Evolutionary conservation across 2,797 vertebrate genomes (phyloP), one percentile per base, ranked within the genome.

Genomic region (Coluber constrictor): DNA sequence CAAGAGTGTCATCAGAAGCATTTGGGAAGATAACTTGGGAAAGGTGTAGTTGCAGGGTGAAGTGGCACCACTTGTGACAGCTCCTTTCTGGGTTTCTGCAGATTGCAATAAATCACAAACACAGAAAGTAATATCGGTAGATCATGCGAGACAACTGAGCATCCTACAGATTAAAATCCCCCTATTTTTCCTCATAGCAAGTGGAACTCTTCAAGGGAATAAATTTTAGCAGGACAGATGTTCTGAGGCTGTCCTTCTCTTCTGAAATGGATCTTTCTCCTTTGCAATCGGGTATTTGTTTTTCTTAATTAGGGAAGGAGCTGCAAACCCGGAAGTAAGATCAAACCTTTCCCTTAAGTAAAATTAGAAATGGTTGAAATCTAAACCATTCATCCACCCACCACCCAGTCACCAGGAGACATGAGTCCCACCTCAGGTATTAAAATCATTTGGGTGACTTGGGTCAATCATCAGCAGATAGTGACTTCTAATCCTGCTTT

Each of bases 221-320:
- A 87, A 54, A 2, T 23, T 86, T 89, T 92, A 60, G 1, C 63
- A 54, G 74, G 43, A 92, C 10, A 43, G 1, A 8, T 61, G 37
- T 47, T 92, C 0, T 13, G 37, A 2, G 0, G 3, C 54, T 88
- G 92, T 91, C 87, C 11, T 83, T 25, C 5, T 29, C 93, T 92
- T 90, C 27, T 1, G 18, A 88, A 93, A 61, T 27, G 0, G 11
- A 9, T 56, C 66, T 57, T 92, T 59, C 59, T 51, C 83, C n/a
- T 87, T 37, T 59, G 74, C 16, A 2, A 12, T 63, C 90, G 63
- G 16, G 61, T 43, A 0, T 4, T 92, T 88, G 60, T 60, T 1
- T 61, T 94, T 32, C 15, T 93, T 92, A 89, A 56, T 90, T 92
- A 51, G 54, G 27, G 11, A 8, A 91, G 66, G 47, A 29, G 12